Evolutionary conservation across 2,113 vertebrate species (phyloP), one percentile per base, ranked within the genome.

Genomic region (Cariama cristata): DNA sequence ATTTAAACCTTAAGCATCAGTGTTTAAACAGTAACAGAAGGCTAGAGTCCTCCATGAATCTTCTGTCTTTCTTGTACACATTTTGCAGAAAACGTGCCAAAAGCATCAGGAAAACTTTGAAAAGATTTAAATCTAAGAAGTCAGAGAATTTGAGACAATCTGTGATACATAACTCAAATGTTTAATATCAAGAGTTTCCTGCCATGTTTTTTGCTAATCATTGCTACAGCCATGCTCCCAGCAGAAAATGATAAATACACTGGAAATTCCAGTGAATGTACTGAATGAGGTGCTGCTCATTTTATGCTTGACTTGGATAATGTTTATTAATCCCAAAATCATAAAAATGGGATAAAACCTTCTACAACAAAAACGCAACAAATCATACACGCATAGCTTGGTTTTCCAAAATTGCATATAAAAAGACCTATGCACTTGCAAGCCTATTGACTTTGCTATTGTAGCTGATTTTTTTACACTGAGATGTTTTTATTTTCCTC

Each of bases 131-230:
- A 94, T 93, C 79, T 68, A 49, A 75, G 77, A 93, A 89, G 72
- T 83, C 68, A 75, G 73, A 91, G 86, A 91, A 93, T 89, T 62
- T 53, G 58, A 95, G 86, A 82, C 89, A 90, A 94, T 87, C 80
- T 93, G 69, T 69, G 69, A 87, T 85, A 76, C 56, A 73, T 95
- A 92, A 88, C 26, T 90, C 80, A 81, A 92, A 79, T 89, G 75
- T 90, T 91, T 84, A 95, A 88, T 88, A 93, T 96, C 56, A 50
- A 63, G 93, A 89, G 74, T 86, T 89, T 96, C 93, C 87, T 85
- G 93, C 69, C 90, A 60, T 81, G 69, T 81, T 95, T 80, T 95
- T 96, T 96, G 83, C 86, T 91, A 96, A 94, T 97, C 80, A 93
- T 42, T 88, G 52, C 64, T 91, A 11, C 64, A 90, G 50, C 79